Percentiles rank a stretch among this genome's conserved stretches.
Conservation (phyloP, 2,888 invertebrate genomes). For the Callyntrura guangdongensis region DNA sequence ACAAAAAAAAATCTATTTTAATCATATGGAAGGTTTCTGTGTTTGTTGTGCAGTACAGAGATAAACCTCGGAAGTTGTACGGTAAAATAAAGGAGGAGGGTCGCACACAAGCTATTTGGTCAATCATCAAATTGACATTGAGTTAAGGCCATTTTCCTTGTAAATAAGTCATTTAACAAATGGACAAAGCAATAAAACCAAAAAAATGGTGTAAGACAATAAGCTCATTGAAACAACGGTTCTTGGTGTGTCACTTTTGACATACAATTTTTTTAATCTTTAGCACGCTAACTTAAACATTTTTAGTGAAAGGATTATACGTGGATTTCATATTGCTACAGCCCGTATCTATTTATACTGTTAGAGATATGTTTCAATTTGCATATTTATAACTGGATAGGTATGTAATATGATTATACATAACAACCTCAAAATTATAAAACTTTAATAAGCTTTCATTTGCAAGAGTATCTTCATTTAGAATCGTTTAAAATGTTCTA, state of each 20-base stretch:
- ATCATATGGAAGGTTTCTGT: too few relatives aligned
- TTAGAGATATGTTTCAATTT: too few relatives aligned
- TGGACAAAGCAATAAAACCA: background rate
- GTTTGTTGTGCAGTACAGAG: background rate
- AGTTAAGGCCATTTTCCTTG: conserved; percentile 48
- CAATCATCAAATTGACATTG: conserved; percentile 38
- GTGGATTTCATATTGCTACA: too few relatives aligned
- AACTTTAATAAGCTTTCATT: too few relatives aligned
- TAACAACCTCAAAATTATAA: too few relatives aligned
- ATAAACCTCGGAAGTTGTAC: conserved; percentile 33
- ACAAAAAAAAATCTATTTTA: conserved; percentile 3
- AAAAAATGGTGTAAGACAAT: conserved; percentile 1
- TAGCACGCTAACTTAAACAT: too few relatives aligned
- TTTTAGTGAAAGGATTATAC: too few relatives aligned
- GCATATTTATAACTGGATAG: too few relatives aligned
- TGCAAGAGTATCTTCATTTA: too few relatives aligned
- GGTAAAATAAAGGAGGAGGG: background rate
- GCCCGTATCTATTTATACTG: too few relatives aligned
- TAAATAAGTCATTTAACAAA: conserved; percentile 29
- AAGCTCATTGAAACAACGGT: background rate
- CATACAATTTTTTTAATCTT: background rate
- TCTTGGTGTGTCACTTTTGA: background rate
- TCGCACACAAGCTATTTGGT: background rate
- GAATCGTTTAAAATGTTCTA: too few relatives aligned
- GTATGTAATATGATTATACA: too few relatives aligned